Conservation (phyloP, 2,113 vertebrate species). For the Eudyptes chrysolophus region DNA sequence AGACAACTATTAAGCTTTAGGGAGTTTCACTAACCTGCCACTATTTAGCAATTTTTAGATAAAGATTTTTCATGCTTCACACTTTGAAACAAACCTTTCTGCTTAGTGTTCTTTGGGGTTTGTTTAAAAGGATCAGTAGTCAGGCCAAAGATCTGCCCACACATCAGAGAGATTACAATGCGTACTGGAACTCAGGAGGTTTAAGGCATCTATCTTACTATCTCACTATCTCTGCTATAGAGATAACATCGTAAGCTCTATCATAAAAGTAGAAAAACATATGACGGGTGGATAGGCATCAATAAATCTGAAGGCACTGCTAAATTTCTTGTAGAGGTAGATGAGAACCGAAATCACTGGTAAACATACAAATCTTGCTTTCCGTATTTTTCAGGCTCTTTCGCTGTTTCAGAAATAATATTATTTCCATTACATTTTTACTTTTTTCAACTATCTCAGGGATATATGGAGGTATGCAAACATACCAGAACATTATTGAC, state of each 20-base stretch:
- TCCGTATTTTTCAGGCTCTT: background rate
- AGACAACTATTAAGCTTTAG: background rate
- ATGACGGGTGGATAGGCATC: background rate
- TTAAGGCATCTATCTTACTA: background rate
- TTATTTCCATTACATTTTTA: background rate
- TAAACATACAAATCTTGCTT: background rate
- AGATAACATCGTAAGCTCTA: background rate
- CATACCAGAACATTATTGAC: background rate
- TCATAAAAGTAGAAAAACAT: background rate
- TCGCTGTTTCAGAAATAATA: background rate
- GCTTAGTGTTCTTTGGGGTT: background rate
- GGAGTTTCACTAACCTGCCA: background rate
- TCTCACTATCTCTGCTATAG: background rate
- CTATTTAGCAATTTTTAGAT: background rate
- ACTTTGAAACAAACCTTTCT: background rate
- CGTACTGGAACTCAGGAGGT: background rate
- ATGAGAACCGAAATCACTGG: background rate
- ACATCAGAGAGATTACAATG: background rate
- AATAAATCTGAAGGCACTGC: background rate
- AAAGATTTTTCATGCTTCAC: background rate
- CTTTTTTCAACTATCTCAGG: background rate
- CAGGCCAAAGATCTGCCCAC: background rate
- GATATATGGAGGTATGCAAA: background rate
- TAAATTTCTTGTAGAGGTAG: background rate
- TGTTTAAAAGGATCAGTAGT: background rate